These are phyloP conservation scores for Pterostichus madidus DNA, from an alignment of 2,888 invertebrate genomes.

Conservation along the genomic window DNA sequence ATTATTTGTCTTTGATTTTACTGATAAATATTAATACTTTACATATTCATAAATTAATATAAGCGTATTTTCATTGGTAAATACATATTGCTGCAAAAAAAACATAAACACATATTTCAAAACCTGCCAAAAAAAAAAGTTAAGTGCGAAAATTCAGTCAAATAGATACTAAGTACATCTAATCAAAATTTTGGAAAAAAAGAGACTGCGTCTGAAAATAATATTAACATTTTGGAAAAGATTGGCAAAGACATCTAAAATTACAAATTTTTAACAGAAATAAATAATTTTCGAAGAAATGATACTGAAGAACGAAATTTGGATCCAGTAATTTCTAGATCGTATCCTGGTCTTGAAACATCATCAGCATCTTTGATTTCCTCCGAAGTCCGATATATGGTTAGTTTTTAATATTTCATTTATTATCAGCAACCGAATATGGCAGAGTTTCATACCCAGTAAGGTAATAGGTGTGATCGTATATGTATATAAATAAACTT, in stretches of 20 bases:
- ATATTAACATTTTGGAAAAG: constrained; percentile 68
- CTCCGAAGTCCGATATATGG: no score
- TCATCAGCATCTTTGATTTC: no score
- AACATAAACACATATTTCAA: neutral
- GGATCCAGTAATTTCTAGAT: neutral
- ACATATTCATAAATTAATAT: neutral
- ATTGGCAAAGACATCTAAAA: constrained; percentile 67
- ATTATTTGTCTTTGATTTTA: neutral
- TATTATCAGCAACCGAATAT: no score
- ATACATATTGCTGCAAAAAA: neutral
- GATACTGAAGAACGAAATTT: neutral
- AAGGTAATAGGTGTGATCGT: no score
- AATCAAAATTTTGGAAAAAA: constrained; percentile 71
- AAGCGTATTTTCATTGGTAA: neutral
- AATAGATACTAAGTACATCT: constrained; percentile 68
- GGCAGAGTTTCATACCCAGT: no score
- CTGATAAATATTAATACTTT: neutral
- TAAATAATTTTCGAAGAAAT: constrained; percentile 2
- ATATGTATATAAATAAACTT: no score
- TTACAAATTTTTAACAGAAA: constrained; percentile 5
- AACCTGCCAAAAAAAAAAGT: constrained; percentile 53
- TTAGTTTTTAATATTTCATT: no score
- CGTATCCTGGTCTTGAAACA: no score
- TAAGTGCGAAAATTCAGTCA: constrained; percentile 70
- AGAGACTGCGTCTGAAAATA: constrained; percentile 69